phyloP scores from a whole-genome alignment of 2,888 invertebrate genomes.

The Latheticus oryzae region DNA sequence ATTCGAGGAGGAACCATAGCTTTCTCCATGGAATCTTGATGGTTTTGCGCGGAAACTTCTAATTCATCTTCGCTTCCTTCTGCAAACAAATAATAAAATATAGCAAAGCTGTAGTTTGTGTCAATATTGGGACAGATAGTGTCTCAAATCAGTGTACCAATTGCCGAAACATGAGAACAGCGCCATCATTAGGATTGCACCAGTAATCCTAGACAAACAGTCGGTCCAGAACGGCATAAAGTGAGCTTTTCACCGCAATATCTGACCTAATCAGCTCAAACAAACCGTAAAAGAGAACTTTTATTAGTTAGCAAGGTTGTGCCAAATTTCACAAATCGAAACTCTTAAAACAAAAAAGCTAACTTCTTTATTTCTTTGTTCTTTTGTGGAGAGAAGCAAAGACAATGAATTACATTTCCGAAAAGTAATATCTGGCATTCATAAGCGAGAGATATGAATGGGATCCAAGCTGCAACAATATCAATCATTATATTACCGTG shows the following conservation, averaged over 20 bases:
- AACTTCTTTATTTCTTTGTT: conserved; percentile 24
- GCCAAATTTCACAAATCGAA: conserved; percentile 30
- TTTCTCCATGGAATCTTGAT: conserved; percentile 54
- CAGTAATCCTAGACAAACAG: conserved; percentile 58
- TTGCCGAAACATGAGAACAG: conserved; percentile 59
- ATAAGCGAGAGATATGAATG: conserved; percentile 43
- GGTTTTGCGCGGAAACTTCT: conserved; percentile 61
- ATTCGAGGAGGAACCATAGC: conserved; percentile 56
- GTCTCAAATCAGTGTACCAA: conserved; percentile 47
- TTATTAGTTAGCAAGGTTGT: conserved; percentile 22
- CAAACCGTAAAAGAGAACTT: conserved; percentile 29
- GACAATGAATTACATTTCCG: conserved; percentile 41
- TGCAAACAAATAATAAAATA: conserved; percentile 62
- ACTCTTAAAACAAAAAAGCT: neutral
- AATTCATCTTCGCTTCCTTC: conserved; percentile 74
- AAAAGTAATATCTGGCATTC: conserved; percentile 42
- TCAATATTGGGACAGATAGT: conserved; percentile 36
- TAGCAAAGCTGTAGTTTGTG: conserved; percentile 24
- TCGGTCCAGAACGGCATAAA: conserved; percentile 39
- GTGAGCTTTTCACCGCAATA: conserved; percentile 19
- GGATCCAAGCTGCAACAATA: conserved; percentile 41
- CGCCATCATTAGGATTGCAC: conserved; percentile 54
- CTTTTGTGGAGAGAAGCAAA: conserved; percentile 34
- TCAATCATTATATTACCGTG: conserved; percentile 48
- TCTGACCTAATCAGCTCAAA: conserved; percentile 34